These are phyloP conservation scores for Mallateleia sp. DNA, from an alignment of 2,888 invertebrate genomes.

Conservation along the genomic window DNA sequence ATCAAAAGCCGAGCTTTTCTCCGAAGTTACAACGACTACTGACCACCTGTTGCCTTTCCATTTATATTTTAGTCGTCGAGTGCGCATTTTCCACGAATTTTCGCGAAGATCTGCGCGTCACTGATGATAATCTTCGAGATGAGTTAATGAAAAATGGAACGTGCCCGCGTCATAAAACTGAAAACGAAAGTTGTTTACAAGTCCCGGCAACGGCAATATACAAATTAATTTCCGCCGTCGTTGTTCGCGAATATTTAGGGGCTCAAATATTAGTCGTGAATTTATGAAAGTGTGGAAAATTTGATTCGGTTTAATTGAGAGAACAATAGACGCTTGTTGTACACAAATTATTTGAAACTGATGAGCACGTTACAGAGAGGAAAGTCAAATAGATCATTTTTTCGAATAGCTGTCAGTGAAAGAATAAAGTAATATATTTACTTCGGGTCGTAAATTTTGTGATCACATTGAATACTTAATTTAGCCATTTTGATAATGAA, in stretches of 20 bases:
- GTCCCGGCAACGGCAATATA: not conserved
- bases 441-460: too few relatives aligned
- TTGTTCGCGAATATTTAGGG: conserved; percentile 21
- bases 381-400: too few relatives aligned
- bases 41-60: conserved; percentile 89
- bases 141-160: conserved; percentile 60
- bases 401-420: too few relatives aligned
- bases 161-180: conserved; percentile 28
- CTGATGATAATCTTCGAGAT: conserved; percentile 69
- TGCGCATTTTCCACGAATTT: conserved; percentile 67
- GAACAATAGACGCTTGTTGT: conserved; percentile 16
- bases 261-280: conserved; percentile 12
- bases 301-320: conserved; percentile 31
- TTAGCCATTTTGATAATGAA: too few relatives aligned
- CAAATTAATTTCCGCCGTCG: conserved; percentile 46
- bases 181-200: conserved; percentile 40
- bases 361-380: conserved; percentile 17
- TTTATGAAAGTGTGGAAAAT: conserved; percentile 49
- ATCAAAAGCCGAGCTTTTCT: conserved; percentile 86
- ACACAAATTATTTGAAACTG: conserved; percentile 36
- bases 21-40: conserved; percentile 86
- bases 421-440: too few relatives aligned
- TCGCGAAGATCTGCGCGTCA: conserved; percentile 63
- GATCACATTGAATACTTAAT: too few relatives aligned
- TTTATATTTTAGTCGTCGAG: conserved; percentile 87